Percentiles rank a stretch among this genome's conserved stretches.
Evolutionary conservation across 2,888 invertebrate genomes (phyloP).

Genomic region (Netelia fuscicornis): DNA sequence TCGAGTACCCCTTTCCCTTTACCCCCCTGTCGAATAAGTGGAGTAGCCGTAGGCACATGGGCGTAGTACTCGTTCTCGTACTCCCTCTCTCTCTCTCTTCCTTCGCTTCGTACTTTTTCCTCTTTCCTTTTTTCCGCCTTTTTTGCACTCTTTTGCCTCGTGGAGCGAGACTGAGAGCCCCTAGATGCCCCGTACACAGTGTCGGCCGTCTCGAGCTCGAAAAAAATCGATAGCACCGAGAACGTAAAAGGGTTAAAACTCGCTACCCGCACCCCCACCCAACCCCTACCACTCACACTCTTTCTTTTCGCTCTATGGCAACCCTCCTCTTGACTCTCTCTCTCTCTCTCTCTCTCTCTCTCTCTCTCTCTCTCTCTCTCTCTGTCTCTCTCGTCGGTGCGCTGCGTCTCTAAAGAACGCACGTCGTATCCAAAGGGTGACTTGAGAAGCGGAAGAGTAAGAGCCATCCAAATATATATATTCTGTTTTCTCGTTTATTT

Average conservation of each 20-base stretch:
- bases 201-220: conserved; percentile 81
- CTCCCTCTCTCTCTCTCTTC: conserved; percentile 27
- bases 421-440: conserved; percentile 71
- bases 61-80: conserved; percentile 64
- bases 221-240: conserved; percentile 82
- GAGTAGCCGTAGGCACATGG: conserved; percentile 81
- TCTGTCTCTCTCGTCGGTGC: conserved; percentile 48
- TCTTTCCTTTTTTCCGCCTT: conserved; percentile 15
- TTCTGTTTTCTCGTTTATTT: neutral
- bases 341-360: conserved; percentile 50
- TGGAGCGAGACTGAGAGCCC: conserved; percentile 52
- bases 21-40: conserved; percentile 70
- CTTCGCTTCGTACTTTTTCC: neutral
- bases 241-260: conserved; percentile 83
- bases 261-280: conserved; percentile 53
- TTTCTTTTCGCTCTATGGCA: neutral
- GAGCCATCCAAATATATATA: conserved; percentile 7
- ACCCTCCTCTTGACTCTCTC: conserved; percentile 18
- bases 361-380: conserved; percentile 42
- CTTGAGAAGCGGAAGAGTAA: conserved; percentile 65
- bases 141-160: conserved; percentile 50
- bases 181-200: conserved; percentile 58
- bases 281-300: conserved; percentile 10
- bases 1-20: conserved; percentile 72
- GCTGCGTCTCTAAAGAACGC: conserved; percentile 76